Evolutionary conservation across 2,113 vertebrate genomes (phyloP).

Genomic region (Microtus ochrogaster): DNA sequence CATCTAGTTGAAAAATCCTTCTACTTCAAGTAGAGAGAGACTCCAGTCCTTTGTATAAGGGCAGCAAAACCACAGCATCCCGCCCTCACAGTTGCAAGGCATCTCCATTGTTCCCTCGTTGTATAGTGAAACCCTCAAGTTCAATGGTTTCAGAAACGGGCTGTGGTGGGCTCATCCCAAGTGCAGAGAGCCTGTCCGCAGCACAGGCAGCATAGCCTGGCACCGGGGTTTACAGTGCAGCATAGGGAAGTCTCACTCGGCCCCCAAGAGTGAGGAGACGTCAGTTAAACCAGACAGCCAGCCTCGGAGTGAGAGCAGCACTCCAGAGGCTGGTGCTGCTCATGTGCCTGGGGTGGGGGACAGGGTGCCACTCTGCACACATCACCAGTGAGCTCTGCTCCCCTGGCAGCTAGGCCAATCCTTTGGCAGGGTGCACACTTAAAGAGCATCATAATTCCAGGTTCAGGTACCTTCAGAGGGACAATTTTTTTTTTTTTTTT

Average conservation of each 20-base stretch:
- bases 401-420: no score
- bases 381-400: neutral
- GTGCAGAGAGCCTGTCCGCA: neutral
- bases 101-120: neutral
- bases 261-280: rapidly evolving
- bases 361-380: rapidly evolving
- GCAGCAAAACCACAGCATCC: neutral
- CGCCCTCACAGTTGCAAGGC: neutral
- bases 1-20: neutral
- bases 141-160: neutral
- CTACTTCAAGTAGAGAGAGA: neutral
- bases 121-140: neutral
- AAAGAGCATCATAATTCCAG: rapidly evolving
- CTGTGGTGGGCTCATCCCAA: neutral
- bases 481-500: neutral
- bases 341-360: neutral
- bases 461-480: neutral
- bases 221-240: rapidly evolving
- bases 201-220: neutral
- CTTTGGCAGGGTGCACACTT: neutral
- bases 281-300: neutral
- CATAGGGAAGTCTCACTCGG: neutral
- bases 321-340: neutral
- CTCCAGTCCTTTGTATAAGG: neutral
- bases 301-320: neutral